Evolutionary conservation across 2,113 vertebrate genomes (phyloP).

Genomic region (Helogale parvula): DNA sequence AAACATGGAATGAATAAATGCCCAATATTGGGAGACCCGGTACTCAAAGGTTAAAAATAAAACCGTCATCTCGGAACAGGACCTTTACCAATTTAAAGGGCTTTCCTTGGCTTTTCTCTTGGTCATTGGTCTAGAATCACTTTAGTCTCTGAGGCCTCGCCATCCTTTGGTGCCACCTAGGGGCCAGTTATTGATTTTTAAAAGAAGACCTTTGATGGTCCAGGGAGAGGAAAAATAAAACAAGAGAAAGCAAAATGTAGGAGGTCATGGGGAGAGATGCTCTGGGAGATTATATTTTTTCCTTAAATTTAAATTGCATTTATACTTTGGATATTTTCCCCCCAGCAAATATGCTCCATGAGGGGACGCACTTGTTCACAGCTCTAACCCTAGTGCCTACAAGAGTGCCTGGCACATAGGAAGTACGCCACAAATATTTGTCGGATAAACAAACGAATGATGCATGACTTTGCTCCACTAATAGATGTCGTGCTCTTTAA

Average conservation of each 20-base stretch:
- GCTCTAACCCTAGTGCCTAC: not conserved
- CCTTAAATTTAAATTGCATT: not conserved
- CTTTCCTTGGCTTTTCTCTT: not conserved
- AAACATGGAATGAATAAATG: not conserved
- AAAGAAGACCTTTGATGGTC: constrained; percentile 12
- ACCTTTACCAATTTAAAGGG: not conserved
- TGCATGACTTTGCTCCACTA: not conserved
- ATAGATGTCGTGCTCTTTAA: not conserved
- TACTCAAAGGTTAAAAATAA: not conserved
- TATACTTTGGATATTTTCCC: not conserved
- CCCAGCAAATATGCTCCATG: not conserved
- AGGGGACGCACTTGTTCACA: not conserved
- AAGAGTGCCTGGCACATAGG: not conserved
- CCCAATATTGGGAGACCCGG: not conserved
- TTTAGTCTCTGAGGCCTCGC: not conserved
- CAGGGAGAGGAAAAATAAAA: not conserved
- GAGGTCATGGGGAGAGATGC: not conserved
- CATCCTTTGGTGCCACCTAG: constrained; percentile 70
- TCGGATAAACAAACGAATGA: not conserved
- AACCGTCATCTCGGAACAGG: not conserved
- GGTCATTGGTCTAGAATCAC: not conserved
- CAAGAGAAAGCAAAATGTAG: not conserved
- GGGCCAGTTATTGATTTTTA: constrained; percentile 9
- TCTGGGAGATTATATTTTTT: not conserved
- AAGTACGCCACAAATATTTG: not conserved